These are phyloP conservation scores for Caenorhabditis sp. DNA, from an alignment of 2,888 invertebrate species.

Conservation along the genomic window DNA sequence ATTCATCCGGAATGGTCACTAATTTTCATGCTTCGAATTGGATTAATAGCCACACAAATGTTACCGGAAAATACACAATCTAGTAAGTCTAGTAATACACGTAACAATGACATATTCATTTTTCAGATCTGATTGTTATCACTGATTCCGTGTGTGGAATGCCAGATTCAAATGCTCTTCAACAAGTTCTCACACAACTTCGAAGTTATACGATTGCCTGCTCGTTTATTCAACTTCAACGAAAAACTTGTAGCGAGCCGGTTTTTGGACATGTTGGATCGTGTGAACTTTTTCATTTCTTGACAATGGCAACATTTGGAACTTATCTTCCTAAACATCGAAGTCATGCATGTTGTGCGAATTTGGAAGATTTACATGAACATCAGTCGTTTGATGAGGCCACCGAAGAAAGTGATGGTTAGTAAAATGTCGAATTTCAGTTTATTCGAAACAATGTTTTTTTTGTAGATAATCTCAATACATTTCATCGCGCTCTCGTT, in stretches of 20 bases:
- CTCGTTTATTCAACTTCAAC: slow-evolving; percentile 78
- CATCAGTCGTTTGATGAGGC: slow-evolving; percentile 10
- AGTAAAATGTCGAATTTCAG: not conserved
- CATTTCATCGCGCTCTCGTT: slow-evolving; percentile 74
- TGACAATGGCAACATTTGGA: slow-evolving; percentile 81
- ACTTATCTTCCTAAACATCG: slow-evolving; percentile 44
- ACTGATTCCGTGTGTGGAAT: slow-evolving; percentile 80
- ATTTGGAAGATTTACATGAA: slow-evolving; percentile 11
- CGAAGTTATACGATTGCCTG: slow-evolving; percentile 81
- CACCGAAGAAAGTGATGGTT: not conserved
- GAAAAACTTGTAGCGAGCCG: slow-evolving; percentile 39
- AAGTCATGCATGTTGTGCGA: slow-evolving; percentile 4
- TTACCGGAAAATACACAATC: slow-evolving; percentile 81
- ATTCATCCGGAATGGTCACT: slow-evolving; percentile 73
- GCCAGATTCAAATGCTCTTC: slow-evolving; percentile 80
- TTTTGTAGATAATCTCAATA: slow-evolving; percentile 3
- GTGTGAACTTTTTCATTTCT: slow-evolving; percentile 80
- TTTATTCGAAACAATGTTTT: not conserved
- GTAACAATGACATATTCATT: slow-evolving; percentile 5
- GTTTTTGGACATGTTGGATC: slow-evolving; percentile 78
- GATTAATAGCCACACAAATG: slow-evolving; percentile 80
- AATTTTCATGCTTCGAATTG: slow-evolving; percentile 82
- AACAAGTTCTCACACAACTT: slow-evolving; percentile 80
- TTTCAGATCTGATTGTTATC: slow-evolving; percentile 73
- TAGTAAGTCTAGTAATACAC: slow-evolving; percentile 77